Percentiles rank a stretch among this genome's conserved stretches.
phyloP scores from a whole-genome alignment of 2,888 invertebrate genomes.

The Hermodice carunculata region DNA sequence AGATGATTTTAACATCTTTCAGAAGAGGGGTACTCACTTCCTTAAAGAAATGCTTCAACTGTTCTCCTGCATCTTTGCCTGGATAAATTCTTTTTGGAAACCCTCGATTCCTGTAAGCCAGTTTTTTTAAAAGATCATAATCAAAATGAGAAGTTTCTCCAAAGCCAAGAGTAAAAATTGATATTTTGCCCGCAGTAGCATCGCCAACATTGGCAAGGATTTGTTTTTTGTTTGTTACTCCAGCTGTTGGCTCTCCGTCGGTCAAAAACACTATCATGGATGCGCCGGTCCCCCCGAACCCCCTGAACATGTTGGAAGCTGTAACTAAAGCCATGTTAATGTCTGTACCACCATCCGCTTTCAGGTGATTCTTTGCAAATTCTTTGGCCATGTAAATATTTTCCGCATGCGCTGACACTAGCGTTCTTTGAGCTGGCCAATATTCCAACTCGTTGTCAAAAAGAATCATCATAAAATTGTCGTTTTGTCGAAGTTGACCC shows the following conservation, averaged over 20 bases:
- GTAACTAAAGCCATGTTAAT: slow-evolving; percentile 29
- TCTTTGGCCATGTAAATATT: slow-evolving; percentile 19
- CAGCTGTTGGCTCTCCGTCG: slow-evolving; percentile 70
- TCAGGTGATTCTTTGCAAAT: slow-evolving; percentile 8
- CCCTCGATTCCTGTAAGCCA: slow-evolving; percentile 78
- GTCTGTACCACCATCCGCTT: slow-evolving; percentile 22
- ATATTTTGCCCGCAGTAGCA: slow-evolving; percentile 41
- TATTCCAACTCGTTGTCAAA: slow-evolving; percentile 68
- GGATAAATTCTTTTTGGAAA: slow-evolving; percentile 82
- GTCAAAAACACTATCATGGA: slow-evolving; percentile 69
- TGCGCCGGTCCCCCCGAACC: neutral
- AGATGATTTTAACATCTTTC: slow-evolving; percentile 73
- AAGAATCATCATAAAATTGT: slow-evolving; percentile 79
- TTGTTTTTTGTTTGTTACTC: slow-evolving; percentile 53
- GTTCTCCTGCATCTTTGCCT: slow-evolving; percentile 78
- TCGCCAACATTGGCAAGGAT: slow-evolving; percentile 55
- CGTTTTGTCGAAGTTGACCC: slow-evolving; percentile 75
- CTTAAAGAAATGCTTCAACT: slow-evolving; percentile 75
- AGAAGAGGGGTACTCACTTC: slow-evolving; percentile 81
- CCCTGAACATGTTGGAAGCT: slow-evolving; percentile 2
- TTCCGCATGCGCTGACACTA: slow-evolving; percentile 5
- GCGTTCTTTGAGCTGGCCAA: slow-evolving; percentile 15
- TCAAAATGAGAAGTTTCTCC: slow-evolving; percentile 79
- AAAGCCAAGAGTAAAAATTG: slow-evolving; percentile 79
- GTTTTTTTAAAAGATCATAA: slow-evolving; percentile 77